Evolutionary conservation across 2,113 vertebrate species (phyloP).

Genomic region (Pyxicephalus adspersus): DNA sequence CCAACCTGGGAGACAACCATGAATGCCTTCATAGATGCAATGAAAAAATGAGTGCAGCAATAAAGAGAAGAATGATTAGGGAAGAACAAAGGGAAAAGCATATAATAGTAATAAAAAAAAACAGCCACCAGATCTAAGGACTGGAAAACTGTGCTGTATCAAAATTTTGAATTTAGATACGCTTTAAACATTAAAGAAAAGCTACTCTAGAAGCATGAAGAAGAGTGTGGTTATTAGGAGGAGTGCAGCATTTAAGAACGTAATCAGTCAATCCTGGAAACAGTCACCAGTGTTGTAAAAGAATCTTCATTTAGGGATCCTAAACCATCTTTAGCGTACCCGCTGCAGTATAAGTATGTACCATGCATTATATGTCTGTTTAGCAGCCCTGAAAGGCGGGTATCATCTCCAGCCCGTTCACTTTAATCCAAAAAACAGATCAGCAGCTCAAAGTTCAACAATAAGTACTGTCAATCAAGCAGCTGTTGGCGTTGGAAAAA

Average conservation of each 20-base stretch:
- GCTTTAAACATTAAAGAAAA: neutral
- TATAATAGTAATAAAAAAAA: too few relatives aligned
- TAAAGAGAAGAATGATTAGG: too few relatives aligned
- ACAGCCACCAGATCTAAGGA: too few relatives aligned
- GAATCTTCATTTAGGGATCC: neutral
- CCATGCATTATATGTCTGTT: constrained; percentile 18
- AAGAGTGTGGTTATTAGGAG: constrained; percentile 7
- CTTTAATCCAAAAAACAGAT: neutral
- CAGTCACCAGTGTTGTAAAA: neutral
- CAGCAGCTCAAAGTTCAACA: neutral
- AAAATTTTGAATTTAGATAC: neutral
- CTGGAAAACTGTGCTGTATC: too few relatives aligned
- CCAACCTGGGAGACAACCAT: too few relatives aligned
- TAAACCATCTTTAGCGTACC: neutral
- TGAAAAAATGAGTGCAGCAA: too few relatives aligned
- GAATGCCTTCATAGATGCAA: too few relatives aligned
- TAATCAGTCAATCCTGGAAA: too few relatives aligned
- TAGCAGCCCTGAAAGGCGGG: neutral
- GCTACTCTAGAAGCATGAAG: neutral
- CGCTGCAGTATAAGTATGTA: constrained; percentile 17
- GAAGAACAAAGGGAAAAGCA: too few relatives aligned
- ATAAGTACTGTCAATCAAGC: neutral
- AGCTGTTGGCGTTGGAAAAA: neutral
- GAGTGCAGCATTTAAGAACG: constrained; percentile 28
- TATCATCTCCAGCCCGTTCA: neutral